Conservation (phyloP, 2,797 vertebrate species). For the Momotus momota region DNA sequence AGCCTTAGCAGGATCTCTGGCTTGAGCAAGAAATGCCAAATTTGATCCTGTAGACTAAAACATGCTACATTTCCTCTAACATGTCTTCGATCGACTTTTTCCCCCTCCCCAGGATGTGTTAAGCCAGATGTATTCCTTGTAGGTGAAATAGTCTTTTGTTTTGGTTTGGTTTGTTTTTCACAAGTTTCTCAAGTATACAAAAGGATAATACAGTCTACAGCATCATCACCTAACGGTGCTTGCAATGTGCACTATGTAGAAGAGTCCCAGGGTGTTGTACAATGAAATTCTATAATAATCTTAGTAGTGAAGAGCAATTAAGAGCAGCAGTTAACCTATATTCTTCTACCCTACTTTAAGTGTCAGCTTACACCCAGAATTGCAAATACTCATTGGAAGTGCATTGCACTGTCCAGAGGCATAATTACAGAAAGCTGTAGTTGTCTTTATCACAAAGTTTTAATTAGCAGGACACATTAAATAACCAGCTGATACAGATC, state of each 20-base stretch:
- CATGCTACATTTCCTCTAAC: not conserved
- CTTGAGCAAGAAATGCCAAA: not conserved
- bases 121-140: not conserved
- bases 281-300: constrained; percentile 19
- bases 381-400: constrained; percentile 19
- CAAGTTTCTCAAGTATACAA: not conserved
- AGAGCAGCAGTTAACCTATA: constrained; percentile 48
- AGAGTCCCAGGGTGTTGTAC: not conserved
- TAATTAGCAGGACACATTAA: constrained; percentile 71
- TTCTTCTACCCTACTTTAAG: constrained; percentile 40
- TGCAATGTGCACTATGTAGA: not conserved
- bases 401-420: not conserved
- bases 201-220: not conserved
- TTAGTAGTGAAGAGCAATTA: constrained; percentile 36
- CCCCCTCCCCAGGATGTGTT: not conserved
- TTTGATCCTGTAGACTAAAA: not conserved
- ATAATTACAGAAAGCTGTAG: constrained; percentile 64
- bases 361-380: not conserved
- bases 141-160: not conserved
- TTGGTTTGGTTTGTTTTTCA: not conserved
- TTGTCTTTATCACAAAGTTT: constrained; percentile 51
- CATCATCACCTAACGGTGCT: not conserved
- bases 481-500: constrained; percentile 63
- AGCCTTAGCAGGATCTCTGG: not conserved
- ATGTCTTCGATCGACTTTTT: not conserved